phyloP scores from a whole-genome alignment of 2,888 invertebrate species.

The Cyaniris semiargus region DNA sequence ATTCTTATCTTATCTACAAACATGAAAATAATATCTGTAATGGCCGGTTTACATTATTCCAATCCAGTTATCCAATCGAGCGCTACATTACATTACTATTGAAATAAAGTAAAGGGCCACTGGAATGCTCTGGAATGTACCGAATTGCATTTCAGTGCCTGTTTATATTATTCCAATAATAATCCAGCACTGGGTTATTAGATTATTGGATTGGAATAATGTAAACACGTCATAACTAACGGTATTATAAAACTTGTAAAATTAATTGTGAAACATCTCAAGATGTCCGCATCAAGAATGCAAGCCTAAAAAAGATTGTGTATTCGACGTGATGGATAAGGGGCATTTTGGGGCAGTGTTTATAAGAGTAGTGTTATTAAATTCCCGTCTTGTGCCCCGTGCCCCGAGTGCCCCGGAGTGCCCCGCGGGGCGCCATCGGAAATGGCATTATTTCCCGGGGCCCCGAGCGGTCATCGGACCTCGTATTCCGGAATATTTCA shows the following conservation, averaged over 20 bases:
- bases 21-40: too few species aligned
- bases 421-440: constrained; percentile 72
- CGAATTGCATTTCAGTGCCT: too few species aligned
- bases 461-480: constrained; percentile 65
- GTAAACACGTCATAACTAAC: not conserved
- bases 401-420: constrained; percentile 63
- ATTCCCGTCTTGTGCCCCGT: constrained; percentile 70
- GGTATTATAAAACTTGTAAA: not conserved
- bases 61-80: too few species aligned
- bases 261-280: not conserved
- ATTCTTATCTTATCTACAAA: too few species aligned
- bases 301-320: not conserved
- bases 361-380: constrained; percentile 64
- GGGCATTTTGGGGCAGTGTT: constrained; percentile 40
- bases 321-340: constrained; percentile 35
- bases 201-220: too few species aligned
- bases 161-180: not conserved
- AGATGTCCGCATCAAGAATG: constrained; percentile 32
- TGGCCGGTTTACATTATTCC: too few species aligned
- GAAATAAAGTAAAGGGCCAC: too few species aligned
- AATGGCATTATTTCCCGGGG: constrained; percentile 69
- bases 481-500: constrained; percentile 53
- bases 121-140: too few species aligned
- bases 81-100: too few species aligned
- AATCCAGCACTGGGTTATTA: too few species aligned